Evolutionary conservation across 2,797 vertebrate genomes (phyloP).

Genomic region (Phaenicophaeus curvirostris): DNA sequence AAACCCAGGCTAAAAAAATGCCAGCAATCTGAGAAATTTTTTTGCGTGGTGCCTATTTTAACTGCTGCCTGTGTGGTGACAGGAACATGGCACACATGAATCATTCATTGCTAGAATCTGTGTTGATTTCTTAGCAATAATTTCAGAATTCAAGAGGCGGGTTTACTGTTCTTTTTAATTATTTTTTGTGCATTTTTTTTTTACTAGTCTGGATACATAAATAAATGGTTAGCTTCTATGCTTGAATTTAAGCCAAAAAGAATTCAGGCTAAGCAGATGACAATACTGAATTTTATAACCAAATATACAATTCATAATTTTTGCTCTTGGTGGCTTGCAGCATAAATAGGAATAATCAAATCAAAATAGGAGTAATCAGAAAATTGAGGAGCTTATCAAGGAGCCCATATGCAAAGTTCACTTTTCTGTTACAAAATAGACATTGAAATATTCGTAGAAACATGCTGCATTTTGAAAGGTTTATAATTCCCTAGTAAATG

Average conservation of each 20-base stretch:
- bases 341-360: conserved; percentile 1
- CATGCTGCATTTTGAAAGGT: neutral
- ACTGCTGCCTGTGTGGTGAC: neutral
- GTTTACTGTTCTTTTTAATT: neutral
- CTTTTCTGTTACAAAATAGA: neutral
- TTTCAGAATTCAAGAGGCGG: neutral
- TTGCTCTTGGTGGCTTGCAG: neutral
- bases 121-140: neutral
- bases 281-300: neutral
- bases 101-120: neutral
- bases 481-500: neutral
- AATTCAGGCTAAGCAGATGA: neutral
- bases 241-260: conserved; percentile 5
- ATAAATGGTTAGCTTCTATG: neutral
- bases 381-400: neutral
- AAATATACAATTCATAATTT: conserved; percentile 14
- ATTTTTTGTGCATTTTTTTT: neutral
- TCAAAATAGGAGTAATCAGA: neutral
- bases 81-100: neutral
- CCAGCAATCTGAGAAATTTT: neutral
- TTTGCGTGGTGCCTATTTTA: neutral
- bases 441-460: neutral
- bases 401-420: neutral
- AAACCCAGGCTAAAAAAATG: neutral
- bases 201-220: neutral